phyloP scores from a whole-genome alignment of 2,797 vertebrate genomes.

The Threskiornis aethiopicus region DNA sequence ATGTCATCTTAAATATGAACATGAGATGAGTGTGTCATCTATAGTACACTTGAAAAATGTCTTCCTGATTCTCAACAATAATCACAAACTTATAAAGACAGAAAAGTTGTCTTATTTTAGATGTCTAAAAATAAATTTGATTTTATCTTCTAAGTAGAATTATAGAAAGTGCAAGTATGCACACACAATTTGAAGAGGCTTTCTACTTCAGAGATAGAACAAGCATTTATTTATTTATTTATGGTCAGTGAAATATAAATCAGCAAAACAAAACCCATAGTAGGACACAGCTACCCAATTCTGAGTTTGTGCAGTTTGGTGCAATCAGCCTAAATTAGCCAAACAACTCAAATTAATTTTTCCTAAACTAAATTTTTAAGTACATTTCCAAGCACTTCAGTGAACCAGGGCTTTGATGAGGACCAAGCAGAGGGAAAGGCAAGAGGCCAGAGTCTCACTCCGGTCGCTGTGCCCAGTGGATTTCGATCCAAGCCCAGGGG shows the following conservation, averaged over 20 bases:
- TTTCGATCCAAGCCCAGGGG: background rate
- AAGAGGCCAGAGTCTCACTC: background rate
- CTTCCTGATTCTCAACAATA: background rate
- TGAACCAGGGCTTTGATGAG: background rate
- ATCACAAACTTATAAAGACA: background rate
- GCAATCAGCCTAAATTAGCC: background rate
- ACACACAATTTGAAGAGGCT: background rate
- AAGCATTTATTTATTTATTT: background rate
- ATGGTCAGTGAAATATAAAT: background rate
- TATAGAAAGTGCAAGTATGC: background rate
- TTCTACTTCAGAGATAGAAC: background rate
- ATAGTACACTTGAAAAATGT: background rate
- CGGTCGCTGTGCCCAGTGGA: rapidly evolving
- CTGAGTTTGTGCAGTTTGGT: background rate
- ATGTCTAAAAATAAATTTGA: background rate
- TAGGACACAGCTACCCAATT: background rate
- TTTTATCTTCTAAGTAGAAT: background rate
- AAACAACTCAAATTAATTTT: background rate
- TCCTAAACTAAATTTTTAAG: background rate
- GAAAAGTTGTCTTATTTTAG: background rate
- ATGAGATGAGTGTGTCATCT: background rate
- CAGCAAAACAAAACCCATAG: background rate
- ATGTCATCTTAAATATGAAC: background rate
- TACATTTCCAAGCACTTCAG: background rate
- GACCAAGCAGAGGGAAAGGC: background rate